Base-by-base conservation (phyloP, 1,140 invertebrate species). In the Anadara kagoshimensis region DNA sequence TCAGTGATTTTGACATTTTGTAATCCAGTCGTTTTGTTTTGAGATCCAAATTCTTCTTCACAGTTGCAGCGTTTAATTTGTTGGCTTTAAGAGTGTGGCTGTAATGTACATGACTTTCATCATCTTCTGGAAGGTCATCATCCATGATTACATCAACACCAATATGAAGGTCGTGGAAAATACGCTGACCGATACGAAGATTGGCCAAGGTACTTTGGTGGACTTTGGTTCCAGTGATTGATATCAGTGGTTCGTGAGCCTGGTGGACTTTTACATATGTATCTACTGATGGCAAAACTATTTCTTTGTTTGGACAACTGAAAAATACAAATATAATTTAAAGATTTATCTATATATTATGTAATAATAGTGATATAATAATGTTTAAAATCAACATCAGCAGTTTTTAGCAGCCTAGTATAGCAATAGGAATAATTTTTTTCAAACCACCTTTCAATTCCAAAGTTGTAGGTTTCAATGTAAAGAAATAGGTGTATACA, bases 231-330 rank as follows among this genome's bases (percentile, higher is more conserved):
- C 95, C 96, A 86, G 94, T 94, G 62, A 97, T 92, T 20, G 93
- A 92, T 77, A 97, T 95, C 62, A 92, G 93, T 16, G 95, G 95
- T 73, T 94, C 93, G 79, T 94, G 94, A 8, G 95, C 94, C 78
- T 94, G 93, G 72, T 96, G 89, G 8, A 97, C 95, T 91, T 96
- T 95, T 14, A 97, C 93, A 88, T 95, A 96, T 10, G 94, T 94
- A 84, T 96, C 94, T 0, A 95, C 92, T 1, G 92, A 89, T 0
- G 94, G 93, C 16, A 95, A 91, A 43, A 95, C 89, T 11, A 92
- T 69, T 26, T 78, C 75, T 16, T 76, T 75, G 16, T 72, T 74
- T 22, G 80, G 73, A 80, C 85, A 86, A 78, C 18, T 56, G 73
- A 74, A 29, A 66, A 10, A 77, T 29, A 14, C 26, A 29, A 36